A percentile compares a stretch with the other conserved stretches of the same genome.
phyloP scores from a whole-genome alignment of 37 sponge, comb jelly and placozoan genomes.

The Aplysina aerophoba region DNA sequence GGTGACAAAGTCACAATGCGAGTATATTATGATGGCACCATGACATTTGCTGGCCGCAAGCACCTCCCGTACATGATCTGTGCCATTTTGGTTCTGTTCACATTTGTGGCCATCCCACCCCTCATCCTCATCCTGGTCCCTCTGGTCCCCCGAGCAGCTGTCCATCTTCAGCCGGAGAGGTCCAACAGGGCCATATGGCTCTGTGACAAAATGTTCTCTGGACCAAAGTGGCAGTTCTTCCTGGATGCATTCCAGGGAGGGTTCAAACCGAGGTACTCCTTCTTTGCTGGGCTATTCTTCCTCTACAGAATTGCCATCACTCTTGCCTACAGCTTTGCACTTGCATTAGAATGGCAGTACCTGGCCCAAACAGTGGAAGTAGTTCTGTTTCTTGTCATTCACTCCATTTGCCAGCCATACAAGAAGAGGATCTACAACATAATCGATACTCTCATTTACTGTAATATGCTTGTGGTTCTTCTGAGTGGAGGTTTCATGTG shows the following conservation, averaged over 20 bases:
- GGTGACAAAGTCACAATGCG: neutral
- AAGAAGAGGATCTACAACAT: slow-evolving; percentile 13
- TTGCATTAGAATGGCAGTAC: neutral
- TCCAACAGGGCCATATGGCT: neutral
- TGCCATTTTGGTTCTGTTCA: neutral
- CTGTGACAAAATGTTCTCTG: slow-evolving; percentile 23
- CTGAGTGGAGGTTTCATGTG: neutral
- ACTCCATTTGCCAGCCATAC: slow-evolving; percentile 23
- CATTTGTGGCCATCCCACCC: slow-evolving; percentile 32
- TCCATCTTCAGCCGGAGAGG: neutral
- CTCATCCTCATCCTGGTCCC: slow-evolving; percentile 32
- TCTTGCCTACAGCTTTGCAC: neutral
- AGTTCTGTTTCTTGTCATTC: slow-evolving; percentile 9
- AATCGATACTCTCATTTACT: slow-evolving; percentile 7
- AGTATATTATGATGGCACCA: neutral
- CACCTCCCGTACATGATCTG: neutral
- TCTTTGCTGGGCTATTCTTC: slow-evolving; percentile 31
- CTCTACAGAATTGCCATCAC: slow-evolving; percentile 8
- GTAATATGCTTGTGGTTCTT: slow-evolving; percentile 17
- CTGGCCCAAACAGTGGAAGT: neutral
- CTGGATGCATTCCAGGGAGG: slow-evolving; percentile 34
- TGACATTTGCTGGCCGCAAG: neutral
- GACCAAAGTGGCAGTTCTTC: slow-evolving; percentile 36
- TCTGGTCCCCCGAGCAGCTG: neutral
- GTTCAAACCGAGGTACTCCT: slow-evolving; percentile 1